These are phyloP conservation scores for Sebastes aleutianus DNA, from an alignment of 2,797 vertebrate species.

Conservation along the genomic window DNA sequence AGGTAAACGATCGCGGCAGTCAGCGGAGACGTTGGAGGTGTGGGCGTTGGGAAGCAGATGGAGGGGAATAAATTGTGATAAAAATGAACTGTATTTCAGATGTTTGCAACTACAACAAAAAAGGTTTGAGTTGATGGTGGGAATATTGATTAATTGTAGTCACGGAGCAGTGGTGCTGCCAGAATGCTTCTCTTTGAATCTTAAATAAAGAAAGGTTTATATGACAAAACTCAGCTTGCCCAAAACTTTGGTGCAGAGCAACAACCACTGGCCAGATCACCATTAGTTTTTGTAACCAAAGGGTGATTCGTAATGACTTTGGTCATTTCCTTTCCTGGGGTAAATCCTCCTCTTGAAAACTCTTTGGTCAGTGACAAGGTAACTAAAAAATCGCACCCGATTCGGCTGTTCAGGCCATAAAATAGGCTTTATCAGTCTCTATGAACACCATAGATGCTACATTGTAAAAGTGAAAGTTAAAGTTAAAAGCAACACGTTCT, in stretches of 20 bases:
- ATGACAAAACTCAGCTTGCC: not conserved
- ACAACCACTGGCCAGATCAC: not conserved
- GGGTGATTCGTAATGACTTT: not conserved
- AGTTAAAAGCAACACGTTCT: too few species aligned
- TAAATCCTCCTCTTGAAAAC: not conserved
- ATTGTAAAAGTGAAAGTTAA: too few species aligned
- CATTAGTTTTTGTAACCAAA: too few species aligned
- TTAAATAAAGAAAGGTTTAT: not conserved
- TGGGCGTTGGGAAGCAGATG: not conserved
- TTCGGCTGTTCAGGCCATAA: too few species aligned
- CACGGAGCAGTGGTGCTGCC: not conserved
- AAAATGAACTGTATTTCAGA: slow-evolving; percentile 1
- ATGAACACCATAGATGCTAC: too few species aligned
- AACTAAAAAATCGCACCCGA: not conserved
- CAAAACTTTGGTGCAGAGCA: not conserved
- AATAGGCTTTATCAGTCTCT: too few species aligned
- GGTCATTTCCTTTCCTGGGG: not conserved
- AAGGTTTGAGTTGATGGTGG: not conserved
- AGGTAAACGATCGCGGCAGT: slow-evolving; percentile 16
- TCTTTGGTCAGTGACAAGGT: not conserved
- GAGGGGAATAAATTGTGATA: slow-evolving; percentile 6
- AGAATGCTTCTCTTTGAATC: not conserved
- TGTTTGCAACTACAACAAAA: slow-evolving; percentile 18
- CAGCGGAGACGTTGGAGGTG: not conserved
- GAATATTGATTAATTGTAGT: not conserved